These are phyloP conservation scores for Thripadectes ignobilis DNA, from an alignment of 2,797 vertebrate genomes.

Conservation along the genomic window DNA sequence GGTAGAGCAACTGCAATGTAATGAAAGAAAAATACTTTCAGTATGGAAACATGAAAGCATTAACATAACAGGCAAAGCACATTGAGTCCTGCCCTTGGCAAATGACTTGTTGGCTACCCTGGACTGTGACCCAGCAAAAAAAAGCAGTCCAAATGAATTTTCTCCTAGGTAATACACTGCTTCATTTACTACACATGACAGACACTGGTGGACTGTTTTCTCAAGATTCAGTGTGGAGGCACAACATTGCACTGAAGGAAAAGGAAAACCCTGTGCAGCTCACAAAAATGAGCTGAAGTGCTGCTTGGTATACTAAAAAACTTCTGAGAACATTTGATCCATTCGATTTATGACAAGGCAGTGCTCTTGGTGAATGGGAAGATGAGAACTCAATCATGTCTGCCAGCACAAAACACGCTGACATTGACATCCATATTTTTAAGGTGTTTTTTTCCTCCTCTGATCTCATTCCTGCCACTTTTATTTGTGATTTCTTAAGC, in stretches of 20 bases:
- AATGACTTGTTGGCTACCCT: background rate
- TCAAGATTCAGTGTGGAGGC: background rate
- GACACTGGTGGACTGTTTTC: background rate
- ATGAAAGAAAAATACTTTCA: background rate
- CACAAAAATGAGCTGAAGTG: background rate
- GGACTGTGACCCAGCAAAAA: constrained; percentile 21
- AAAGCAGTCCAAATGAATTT: constrained; percentile 1
- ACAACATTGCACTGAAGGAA: background rate
- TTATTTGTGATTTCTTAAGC: background rate
- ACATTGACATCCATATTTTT: background rate
- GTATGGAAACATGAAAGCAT: background rate
- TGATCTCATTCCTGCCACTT: background rate
- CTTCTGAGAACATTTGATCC: background rate
- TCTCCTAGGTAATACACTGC: background rate
- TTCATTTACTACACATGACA: background rate
- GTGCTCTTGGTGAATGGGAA: background rate
- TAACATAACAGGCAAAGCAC: constrained; percentile 47
- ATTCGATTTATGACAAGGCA: background rate
- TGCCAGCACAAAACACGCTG: rapidly evolving
- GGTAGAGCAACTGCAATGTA: background rate
- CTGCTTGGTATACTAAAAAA: background rate
- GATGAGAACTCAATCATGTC: rapidly evolving
- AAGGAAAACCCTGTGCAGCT: background rate
- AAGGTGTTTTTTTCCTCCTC: background rate
- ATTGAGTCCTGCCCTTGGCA: constrained; percentile 28